Percentiles rank a stretch among this genome's conserved stretches.
Conservation (phyloP, 2,888 invertebrate genomes). For the Latheticus oryzae region DNA sequence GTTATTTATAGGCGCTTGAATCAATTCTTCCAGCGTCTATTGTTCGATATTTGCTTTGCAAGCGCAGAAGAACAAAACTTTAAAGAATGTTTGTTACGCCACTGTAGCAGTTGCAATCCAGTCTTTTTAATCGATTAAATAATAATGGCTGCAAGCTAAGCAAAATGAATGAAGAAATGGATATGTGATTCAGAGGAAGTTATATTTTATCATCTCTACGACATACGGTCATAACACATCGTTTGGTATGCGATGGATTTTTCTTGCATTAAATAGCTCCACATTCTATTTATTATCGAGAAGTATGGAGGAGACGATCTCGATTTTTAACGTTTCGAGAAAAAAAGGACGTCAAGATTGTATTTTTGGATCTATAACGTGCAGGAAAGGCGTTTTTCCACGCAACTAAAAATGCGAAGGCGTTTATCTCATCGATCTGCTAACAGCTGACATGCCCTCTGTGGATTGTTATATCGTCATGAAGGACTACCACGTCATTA, state of each 20-base stretch:
- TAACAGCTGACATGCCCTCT: conserved; percentile 37
- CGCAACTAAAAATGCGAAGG: conserved; percentile 40
- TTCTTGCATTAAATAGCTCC: too few relatives aligned
- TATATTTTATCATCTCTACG: conserved; percentile 8
- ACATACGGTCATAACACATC: conserved; percentile 15
- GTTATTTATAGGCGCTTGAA: conserved; percentile 31
- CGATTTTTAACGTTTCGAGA: too few relatives aligned
- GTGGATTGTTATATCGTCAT: conserved; percentile 19
- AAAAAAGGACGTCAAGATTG: too few relatives aligned
- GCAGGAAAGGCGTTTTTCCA: too few relatives aligned
- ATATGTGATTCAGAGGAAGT: conserved; percentile 18
- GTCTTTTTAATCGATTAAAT: conserved; percentile 23
- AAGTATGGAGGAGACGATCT: too few relatives aligned
- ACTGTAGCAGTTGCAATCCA: not conserved
- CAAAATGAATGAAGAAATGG: conserved; percentile 15
- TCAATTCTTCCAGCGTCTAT: conserved; percentile 19
- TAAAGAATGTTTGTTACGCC: conserved; percentile 4
- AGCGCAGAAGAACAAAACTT: conserved; percentile 5
- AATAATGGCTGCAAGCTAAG: conserved; percentile 2
- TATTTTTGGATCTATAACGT: too few relatives aligned
- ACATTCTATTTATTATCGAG: too few relatives aligned
- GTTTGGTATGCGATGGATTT: conserved; percentile 13
- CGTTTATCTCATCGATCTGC: conserved; percentile 42
- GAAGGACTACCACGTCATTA: conserved; percentile 36
- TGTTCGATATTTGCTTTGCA: conserved; percentile 17